Conservation (phyloP, 2,888 invertebrate genomes). For the Hypolimnas misippus region DNA sequence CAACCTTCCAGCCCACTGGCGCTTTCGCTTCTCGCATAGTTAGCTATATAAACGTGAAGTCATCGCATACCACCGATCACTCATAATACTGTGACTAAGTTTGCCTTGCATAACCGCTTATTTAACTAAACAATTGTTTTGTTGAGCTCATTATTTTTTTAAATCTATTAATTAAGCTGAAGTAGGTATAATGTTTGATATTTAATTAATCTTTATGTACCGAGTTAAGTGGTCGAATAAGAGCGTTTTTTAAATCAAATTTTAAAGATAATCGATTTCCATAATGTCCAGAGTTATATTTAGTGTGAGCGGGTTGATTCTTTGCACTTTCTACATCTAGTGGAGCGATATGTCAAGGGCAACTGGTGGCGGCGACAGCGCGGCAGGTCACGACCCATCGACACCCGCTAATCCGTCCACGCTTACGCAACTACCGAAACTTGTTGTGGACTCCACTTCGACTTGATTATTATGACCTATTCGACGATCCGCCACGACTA, state of each 20-base stretch:
- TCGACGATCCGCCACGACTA: conserved; percentile 34
- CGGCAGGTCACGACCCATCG: conserved; percentile 60
- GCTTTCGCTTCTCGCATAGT: conserved; percentile 52
- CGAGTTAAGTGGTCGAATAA: not conserved
- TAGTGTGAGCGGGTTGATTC: conserved; percentile 34
- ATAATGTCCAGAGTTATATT: conserved; percentile 47
- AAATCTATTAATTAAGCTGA: not conserved
- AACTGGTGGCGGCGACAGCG: conserved; percentile 52
- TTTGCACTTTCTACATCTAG: conserved; percentile 70
- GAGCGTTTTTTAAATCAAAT: not conserved
- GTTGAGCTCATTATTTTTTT: not conserved
- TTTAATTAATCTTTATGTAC: not conserved
- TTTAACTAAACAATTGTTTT: conserved; percentile 7
- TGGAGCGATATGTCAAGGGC: conserved; percentile 77
- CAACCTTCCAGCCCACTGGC: conserved; percentile 39
- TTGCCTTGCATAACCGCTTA: conserved; percentile 38
- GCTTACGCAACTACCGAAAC: conserved; percentile 55
- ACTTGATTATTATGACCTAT: conserved; percentile 36
- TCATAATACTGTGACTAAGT: conserved; percentile 41
- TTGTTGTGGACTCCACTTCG: conserved; percentile 39
- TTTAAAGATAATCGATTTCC: conserved; percentile 11
- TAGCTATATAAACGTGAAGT: conserved; percentile 44
- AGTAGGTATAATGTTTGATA: not conserved
- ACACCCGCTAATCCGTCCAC: conserved; percentile 51
- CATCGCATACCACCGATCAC: conserved; percentile 41